phyloP scores from a whole-genome alignment of 2,113 vertebrate genomes.

The Pardalotus punctatus region DNA sequence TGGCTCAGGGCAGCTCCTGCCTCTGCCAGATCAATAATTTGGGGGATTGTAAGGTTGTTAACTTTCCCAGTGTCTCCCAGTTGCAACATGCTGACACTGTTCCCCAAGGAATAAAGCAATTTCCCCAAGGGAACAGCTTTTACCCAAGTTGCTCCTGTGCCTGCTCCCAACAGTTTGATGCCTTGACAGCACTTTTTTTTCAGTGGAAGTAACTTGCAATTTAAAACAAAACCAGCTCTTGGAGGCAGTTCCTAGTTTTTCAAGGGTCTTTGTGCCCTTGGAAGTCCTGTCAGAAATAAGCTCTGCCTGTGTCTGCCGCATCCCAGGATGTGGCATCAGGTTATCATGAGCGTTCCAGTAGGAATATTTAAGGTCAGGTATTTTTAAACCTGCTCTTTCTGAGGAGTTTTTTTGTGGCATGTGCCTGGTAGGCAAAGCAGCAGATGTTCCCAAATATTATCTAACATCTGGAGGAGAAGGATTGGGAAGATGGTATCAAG shows the following conservation, averaged over 20 bases:
- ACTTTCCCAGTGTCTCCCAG: background rate
- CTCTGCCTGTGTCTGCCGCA: background rate
- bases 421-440: background rate
- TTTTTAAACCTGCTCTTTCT: background rate
- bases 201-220: background rate
- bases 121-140: background rate
- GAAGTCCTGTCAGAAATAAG: background rate
- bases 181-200: background rate
- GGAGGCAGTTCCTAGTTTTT: background rate
- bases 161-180: background rate
- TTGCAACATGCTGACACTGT: fast-evolving
- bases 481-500: background rate
- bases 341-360: background rate
- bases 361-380: background rate
- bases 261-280: background rate
- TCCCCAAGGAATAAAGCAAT: background rate
- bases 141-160: background rate
- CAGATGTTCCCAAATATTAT: background rate
- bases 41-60: background rate
- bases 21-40: background rate
- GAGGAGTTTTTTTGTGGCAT: background rate
- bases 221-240: background rate
- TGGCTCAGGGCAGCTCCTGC: background rate
- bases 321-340: background rate
- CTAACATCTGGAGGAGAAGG: background rate